Base-by-base conservation (phyloP, 2,888 invertebrate species). In the Macrophya annulata region DNA sequence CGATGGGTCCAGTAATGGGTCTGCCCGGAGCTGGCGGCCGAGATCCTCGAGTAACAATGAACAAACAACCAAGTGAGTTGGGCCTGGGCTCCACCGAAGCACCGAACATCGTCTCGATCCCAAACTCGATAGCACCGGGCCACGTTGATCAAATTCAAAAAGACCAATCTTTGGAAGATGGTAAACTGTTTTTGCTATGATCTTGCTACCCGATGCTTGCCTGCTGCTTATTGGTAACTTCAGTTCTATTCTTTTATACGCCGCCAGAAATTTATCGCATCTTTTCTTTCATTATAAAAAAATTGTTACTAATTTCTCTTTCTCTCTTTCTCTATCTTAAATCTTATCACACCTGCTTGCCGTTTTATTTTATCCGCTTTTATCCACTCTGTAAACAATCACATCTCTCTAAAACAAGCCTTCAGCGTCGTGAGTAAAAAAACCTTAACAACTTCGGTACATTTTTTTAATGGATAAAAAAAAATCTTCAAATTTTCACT, bases 11-110 rank as follows among this genome's bases (percentile, higher is more conserved):
- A 82, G 94, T 95, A 88, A 93, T 94, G 93, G 93, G 93, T 74
- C 93, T 95, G 91, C 92, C 92, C 71, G 87, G 90, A 77, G 88
- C 90, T 79, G 86, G 88, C 79, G 86, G 88, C 65, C 90, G 93
- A 87, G 94, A 94, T 89, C 93, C 93, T 71, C 93, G 93, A 87
- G 91, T 89, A 87, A 89, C 90, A 84, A 92, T 95, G 91, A 93
- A 94, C 89, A 95, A 95, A 93, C 95, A 94, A 93, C 94, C 95
- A 95, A 96, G 96, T 96, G 95, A 96, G 96, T 96, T 95, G 93
- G 92, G 94, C 92, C 91, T 94, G 93, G 94, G 94, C 91, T 94
- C 94, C 91, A 92, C 94, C 87, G 93, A 94, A 88, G 94, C 94
- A 90, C 90, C 92, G 89, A 92, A 91, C 89, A 90, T 92, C 89